Evolutionary conservation across 1,140 invertebrate species (phyloP), one percentile per base, ranked within the genome.

Genomic region (Papilio helenus): DNA sequence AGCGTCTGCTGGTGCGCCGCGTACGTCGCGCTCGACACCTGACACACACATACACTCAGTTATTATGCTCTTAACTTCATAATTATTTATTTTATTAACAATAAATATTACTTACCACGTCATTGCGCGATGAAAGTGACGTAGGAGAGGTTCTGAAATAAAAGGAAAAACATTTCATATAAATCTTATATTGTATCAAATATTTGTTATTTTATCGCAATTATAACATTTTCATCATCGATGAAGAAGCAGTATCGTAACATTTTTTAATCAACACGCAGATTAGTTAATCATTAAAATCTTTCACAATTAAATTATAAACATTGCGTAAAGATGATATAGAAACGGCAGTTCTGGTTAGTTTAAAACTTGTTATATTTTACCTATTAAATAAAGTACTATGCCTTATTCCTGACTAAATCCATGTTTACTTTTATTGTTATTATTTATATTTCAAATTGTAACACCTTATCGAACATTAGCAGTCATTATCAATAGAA

Each of bases 1-100:
- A 91, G 87, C 85, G 88, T 86, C 73, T 89, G 89, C 82, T 93
- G 91, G 81, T 88, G 90, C 81, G 91, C 87, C 49, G 89, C 85
- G 88, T 90, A 93, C 34, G 87, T 82, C 74, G 80, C 83, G 71
- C 79, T 78, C 77, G 46, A 14, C 65, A 76, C 20, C 78, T 58
- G n/a, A 58, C 16, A 58, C 51, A 58, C 46, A 76, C n/a, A 16
- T 3, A 23, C 16, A 72, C 9, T 2, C 0, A 26, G 16, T 10
- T 29, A 34, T 34, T 4, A 4, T 34, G 4, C 34, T 39, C 5
- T 39, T 39, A 39, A 29, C 1, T n/a, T 55, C 1, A 55, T 9
- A 1, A 55, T 20, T 4, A 39, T 20, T 20, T 55, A n/a, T 55
- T 9, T 55, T 9, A 9, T 20, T 18, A 49, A 29, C 18, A 65